These are phyloP conservation scores for human DNA, from an alignment of 2,113 vertebrate genomes.

Conservation along the genomic window GRCh38 chr14:53495001-53495500, in stretches of 20 bases:
- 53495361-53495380: not conserved
- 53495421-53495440: not conserved
- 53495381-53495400: not conserved
- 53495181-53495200: not conserved
- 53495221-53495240: not conserved
- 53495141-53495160: not conserved
- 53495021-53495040: conserved; percentile 39
- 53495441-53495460: not conserved
- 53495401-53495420: not conserved
- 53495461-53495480: not conserved
- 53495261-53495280: not conserved
- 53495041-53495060: not conserved
- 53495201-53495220: not conserved
- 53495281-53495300: not conserved
- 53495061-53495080: not conserved
- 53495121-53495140: not conserved
- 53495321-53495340: not conserved
- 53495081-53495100: not conserved
- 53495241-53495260: not conserved
- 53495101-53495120: not conserved
- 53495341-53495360: not conserved
- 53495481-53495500: not conserved
- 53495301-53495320: not conserved
- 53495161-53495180: not conserved
- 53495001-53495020: not conserved